phyloP scores from a whole-genome alignment of 2,797 vertebrate genomes.

The Cyclura pinguis region DNA sequence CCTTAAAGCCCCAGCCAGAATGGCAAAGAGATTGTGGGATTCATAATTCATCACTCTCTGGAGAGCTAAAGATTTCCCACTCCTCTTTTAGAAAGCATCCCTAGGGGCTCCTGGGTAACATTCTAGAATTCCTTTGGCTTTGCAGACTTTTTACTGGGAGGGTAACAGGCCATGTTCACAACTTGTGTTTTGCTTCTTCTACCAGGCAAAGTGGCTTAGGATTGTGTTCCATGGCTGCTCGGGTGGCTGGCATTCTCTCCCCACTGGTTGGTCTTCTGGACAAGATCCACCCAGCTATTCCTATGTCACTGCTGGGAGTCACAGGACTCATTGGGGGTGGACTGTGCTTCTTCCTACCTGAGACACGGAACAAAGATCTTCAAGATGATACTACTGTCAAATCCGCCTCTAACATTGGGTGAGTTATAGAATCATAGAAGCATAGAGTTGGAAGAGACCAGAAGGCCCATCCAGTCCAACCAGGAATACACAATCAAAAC shows the following conservation, averaged over 20 bases:
- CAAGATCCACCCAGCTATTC: constrained; percentile 79
- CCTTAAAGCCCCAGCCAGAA: not conserved
- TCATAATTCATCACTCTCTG: not conserved
- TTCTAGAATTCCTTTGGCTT: not conserved
- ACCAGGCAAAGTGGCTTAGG: constrained; percentile 87
- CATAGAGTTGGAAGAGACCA: no score
- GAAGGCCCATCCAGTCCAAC: no score
- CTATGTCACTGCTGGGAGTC: constrained; percentile 85
- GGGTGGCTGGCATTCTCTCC: constrained; percentile 84
- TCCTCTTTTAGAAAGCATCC: not conserved
- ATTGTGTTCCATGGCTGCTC: constrained; percentile 82
- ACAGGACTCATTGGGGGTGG: constrained; percentile 75
- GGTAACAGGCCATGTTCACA: not conserved
- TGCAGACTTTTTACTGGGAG: not conserved
- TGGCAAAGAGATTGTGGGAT: not conserved
- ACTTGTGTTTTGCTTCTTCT: not conserved
- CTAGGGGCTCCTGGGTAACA: no score
- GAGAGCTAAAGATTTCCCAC: not conserved
- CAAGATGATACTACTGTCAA: constrained; percentile 73
- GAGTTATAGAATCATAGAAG: not conserved
- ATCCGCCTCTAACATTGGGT: constrained; percentile 32
- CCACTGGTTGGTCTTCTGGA: constrained; percentile 84
- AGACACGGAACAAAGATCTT: constrained; percentile 83
- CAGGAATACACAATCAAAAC: no score
- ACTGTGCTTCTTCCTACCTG: constrained; percentile 85